phyloP scores from a whole-genome alignment of 1,140 invertebrate genomes.

The Calycopis cecrops region DNA sequence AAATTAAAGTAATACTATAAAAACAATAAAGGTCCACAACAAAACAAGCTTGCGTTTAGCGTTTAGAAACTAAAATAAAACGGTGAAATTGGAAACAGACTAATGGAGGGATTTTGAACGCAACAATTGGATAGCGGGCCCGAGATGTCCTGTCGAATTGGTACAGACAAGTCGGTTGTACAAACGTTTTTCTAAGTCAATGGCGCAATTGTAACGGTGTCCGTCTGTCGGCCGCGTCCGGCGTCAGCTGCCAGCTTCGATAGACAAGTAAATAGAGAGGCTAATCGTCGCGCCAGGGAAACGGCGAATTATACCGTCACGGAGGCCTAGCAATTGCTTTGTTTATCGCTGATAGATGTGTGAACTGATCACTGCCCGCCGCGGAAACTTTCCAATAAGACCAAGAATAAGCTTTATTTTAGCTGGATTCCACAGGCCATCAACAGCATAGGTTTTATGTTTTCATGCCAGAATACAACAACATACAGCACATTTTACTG shows the following conservation, averaged over 20 bases:
- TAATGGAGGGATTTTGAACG: not conserved
- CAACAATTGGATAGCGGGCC: conserved; percentile 39
- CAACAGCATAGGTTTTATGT: no score
- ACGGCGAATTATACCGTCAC: conserved; percentile 70
- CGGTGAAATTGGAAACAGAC: not conserved
- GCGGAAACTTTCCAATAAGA: conserved; percentile 23
- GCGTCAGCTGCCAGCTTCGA: conserved; percentile 68
- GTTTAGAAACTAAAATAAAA: not conserved
- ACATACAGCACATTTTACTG: no score
- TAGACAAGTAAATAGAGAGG: conserved; percentile 71
- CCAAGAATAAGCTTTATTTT: no score
- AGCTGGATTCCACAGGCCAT: no score
- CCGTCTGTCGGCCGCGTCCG: conserved; percentile 62
- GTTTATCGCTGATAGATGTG: conserved; percentile 52
- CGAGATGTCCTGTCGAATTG: conserved; percentile 38
- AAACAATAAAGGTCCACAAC: no score
- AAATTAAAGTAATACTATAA: no score
- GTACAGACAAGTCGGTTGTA: conserved; percentile 45
- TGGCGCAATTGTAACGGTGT: conserved; percentile 66
- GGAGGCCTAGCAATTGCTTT: conserved; percentile 62
- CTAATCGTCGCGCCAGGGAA: conserved; percentile 71
- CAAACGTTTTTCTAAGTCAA: conserved; percentile 73
- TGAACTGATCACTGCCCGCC: conserved; percentile 29
- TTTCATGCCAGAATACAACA: no score
- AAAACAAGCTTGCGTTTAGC: no score